Evolutionary conservation across 1,140 invertebrate species (phyloP).

Genomic region (Spodoptera litura): DNA sequence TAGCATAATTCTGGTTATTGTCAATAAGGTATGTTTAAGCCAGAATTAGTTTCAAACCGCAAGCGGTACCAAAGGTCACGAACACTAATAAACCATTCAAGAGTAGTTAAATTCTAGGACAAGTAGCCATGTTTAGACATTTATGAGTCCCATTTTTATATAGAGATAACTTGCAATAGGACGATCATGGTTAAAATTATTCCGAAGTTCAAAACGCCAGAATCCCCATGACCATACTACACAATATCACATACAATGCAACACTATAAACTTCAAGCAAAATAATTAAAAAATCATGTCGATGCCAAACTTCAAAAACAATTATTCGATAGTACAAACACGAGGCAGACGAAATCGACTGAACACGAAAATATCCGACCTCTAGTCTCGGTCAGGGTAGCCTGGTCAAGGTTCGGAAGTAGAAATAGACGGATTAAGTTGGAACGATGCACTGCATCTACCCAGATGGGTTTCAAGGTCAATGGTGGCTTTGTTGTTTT

Average conservation of each 20-base stretch:
- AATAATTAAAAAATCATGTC: too few relatives aligned
- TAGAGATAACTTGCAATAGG: too few relatives aligned
- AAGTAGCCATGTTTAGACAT: too few relatives aligned
- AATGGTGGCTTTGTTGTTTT: not conserved
- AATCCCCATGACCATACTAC: too few relatives aligned
- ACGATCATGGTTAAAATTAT: too few relatives aligned
- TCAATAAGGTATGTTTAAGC: too few relatives aligned
- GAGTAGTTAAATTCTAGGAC: not conserved
- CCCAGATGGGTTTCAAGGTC: not conserved
- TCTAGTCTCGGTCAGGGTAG: conserved; percentile 17
- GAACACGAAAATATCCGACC: conserved; percentile 29
- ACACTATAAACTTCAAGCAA: not conserved
- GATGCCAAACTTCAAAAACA: not conserved
- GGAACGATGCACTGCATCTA: conserved; percentile 7
- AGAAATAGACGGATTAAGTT: conserved; percentile 29
- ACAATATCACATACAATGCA: not conserved
- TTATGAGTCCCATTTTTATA: too few relatives aligned
- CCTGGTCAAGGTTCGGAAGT: conserved; percentile 28
- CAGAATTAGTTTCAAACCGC: too few relatives aligned
- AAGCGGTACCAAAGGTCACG: too few relatives aligned
- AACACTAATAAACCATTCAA: too few relatives aligned
- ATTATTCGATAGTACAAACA: conserved; percentile 9
- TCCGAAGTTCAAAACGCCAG: too few relatives aligned
- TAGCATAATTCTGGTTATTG: too few relatives aligned
- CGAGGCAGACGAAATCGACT: not conserved